phyloP scores from a whole-genome alignment of 2,888 invertebrate genomes.

The Drosophila mettleri region DNA sequence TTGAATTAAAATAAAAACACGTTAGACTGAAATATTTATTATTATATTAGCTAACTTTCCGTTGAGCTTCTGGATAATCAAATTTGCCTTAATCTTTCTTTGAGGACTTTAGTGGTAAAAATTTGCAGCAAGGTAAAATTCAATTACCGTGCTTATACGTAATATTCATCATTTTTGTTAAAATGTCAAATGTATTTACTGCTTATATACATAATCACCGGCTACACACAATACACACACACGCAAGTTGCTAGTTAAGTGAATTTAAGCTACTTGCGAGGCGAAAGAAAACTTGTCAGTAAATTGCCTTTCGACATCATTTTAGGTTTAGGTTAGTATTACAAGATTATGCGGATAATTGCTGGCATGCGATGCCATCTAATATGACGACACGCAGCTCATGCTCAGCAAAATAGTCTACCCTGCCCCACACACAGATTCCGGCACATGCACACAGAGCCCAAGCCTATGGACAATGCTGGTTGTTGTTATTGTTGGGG shows the following conservation, averaged over 20 bases:
- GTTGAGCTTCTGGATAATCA: neutral
- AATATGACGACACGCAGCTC: slow-evolving; percentile 61
- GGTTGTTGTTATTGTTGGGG: slow-evolving; percentile 20
- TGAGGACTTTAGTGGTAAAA: neutral
- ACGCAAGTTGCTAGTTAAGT: slow-evolving; percentile 49
- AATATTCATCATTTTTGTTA: slow-evolving; percentile 29
- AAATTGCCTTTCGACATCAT: slow-evolving; percentile 59
- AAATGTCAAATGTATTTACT: slow-evolving; percentile 53
- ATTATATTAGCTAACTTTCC: neutral
- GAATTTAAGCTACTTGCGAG: slow-evolving; percentile 50
- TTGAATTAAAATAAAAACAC: neutral
- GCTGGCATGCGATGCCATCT: slow-evolving; percentile 74
- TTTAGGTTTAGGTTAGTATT: slow-evolving; percentile 67
- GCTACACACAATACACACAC: slow-evolving; percentile 6
- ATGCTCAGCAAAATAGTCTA: slow-evolving; percentile 11
- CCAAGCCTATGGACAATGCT: slow-evolving; percentile 19
- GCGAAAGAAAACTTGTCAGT: slow-evolving; percentile 34
- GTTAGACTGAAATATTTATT: neutral
- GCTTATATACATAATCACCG: slow-evolving; percentile 44
- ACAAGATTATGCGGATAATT: slow-evolving; percentile 80
- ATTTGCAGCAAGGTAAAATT: slow-evolving; percentile 1
- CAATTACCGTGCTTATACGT: slow-evolving; percentile 45
- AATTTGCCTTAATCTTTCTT: slow-evolving; percentile 13
- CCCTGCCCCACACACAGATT: slow-evolving; percentile 3
- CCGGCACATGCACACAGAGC: neutral